Evolutionary conservation across 92 coral and sea anemone genomes (phyloP).

Genomic region (Zoanthus sociatus): DNA sequence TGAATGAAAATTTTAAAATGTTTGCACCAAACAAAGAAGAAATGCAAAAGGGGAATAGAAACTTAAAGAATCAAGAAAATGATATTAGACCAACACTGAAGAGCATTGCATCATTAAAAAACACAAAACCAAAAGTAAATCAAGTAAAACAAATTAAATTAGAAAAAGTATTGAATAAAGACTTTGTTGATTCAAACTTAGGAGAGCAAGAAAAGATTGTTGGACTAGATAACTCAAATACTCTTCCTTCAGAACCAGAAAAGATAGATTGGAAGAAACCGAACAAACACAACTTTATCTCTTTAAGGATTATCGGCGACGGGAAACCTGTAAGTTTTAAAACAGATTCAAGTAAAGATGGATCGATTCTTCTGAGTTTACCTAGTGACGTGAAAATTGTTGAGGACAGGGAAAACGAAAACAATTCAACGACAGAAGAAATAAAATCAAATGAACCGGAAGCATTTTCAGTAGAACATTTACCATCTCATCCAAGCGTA

Average conservation of each 20-base stretch:
- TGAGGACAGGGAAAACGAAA: conserved; percentile 31
- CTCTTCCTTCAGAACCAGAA: neutral
- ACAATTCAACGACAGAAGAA: neutral
- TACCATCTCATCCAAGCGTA: neutral
- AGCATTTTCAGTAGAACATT: neutral
- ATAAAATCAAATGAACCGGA: conserved; percentile 6
- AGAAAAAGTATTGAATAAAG: conserved; percentile 7
- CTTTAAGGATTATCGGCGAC: conserved; percentile 71
- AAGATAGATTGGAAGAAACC: conserved; percentile 4
- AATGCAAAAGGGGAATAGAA: neutral
- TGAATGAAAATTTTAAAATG: conserved; percentile 33
- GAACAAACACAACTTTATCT: conserved; percentile 54
- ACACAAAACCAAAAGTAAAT: conserved; percentile 6
- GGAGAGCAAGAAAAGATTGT: neutral
- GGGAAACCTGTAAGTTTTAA: conserved; percentile 88
- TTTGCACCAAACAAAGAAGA: conserved; percentile 16
- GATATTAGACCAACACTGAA: conserved; percentile 14
- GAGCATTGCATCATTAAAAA: neutral
- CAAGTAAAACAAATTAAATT: conserved; percentile 32
- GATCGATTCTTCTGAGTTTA: conserved; percentile 76
- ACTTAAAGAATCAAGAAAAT: neutral
- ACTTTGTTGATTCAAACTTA: neutral
- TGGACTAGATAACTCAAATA: neutral
- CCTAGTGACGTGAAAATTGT: conserved; percentile 67
- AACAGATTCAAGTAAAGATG: conserved; percentile 84